These are phyloP conservation scores for Oncorhynchus keta DNA, from an alignment of 2,113 vertebrate species.

Conservation along the genomic window DNA sequence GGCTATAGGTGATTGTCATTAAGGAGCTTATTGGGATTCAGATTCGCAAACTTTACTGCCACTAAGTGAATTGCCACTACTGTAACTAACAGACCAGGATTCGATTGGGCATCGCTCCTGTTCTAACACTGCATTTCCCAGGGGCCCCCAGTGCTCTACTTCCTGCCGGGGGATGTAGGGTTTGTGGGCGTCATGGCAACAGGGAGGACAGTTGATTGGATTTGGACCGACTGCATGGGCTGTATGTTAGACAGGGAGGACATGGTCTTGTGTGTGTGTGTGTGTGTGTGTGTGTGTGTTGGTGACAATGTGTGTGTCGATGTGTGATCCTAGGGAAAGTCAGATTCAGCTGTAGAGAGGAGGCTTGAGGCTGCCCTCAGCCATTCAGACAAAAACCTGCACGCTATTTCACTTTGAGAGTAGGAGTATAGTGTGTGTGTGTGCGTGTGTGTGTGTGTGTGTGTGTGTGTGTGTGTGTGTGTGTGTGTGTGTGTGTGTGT, in stretches of 20 bases:
- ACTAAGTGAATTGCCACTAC: no score
- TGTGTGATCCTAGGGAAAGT: background rate
- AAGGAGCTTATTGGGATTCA: no score
- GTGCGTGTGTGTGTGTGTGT: slow-evolving; percentile 6
- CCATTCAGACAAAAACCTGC: slow-evolving; percentile 24
- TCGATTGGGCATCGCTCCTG: background rate
- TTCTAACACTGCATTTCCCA: background rate
- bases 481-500: slow-evolving; percentile 10
- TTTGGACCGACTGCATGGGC: slow-evolving; percentile 56
- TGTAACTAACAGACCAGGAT: no score
- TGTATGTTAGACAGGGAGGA: slow-evolving; percentile 49
- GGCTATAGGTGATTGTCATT: no score
- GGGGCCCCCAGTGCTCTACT: background rate
- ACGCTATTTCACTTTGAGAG: slow-evolving; percentile 8
- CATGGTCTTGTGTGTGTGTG: slow-evolving; percentile 35
- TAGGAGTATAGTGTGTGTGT: background rate
- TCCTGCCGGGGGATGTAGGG: slow-evolving; percentile 7
- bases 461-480: slow-evolving; percentile 6
- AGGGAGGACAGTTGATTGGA: slow-evolving; percentile 58
- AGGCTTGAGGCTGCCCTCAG: slow-evolving; percentile 14
- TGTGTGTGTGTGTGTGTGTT: no score
- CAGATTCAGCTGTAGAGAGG: background rate
- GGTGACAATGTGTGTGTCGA: no score
- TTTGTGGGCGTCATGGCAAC: slow-evolving; percentile 47
- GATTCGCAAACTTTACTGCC: no score